phyloP scores from a whole-genome alignment of 2,888 invertebrate species.

The Alloplasta piceator region DNA sequence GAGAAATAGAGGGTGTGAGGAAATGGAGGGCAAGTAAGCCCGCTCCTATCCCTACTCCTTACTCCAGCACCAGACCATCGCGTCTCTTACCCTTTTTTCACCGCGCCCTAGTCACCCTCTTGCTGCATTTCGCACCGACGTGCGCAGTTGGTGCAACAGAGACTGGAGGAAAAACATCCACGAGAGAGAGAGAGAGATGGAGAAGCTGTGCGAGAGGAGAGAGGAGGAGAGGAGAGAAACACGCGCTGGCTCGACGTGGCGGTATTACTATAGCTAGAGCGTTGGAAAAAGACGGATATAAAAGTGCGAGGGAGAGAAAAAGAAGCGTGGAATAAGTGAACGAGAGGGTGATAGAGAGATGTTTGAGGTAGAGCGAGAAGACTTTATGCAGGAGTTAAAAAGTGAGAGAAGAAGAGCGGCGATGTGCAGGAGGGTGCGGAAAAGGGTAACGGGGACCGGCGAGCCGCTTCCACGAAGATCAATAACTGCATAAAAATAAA shows the following conservation, averaged over 20 bases:
- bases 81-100: constrained; percentile 46
- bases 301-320: constrained; percentile 36
- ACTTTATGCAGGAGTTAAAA: constrained; percentile 23
- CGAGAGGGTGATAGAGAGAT: constrained; percentile 57
- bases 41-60: constrained; percentile 9
- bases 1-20: constrained; percentile 28
- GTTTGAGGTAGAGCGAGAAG: constrained; percentile 22
- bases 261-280: constrained; percentile 12
- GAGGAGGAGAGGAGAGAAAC: constrained; percentile 27
- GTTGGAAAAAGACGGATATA: constrained; percentile 49
- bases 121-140: constrained; percentile 60
- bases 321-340: constrained; percentile 31
- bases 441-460: constrained; percentile 68
- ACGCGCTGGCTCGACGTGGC: constrained; percentile 7
- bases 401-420: constrained; percentile 34
- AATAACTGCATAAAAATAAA: constrained; percentile 84
- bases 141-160: constrained; percentile 65
- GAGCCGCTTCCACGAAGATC: constrained; percentile 81
- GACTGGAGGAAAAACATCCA: constrained; percentile 46
- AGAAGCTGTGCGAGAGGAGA: constrained; percentile 1
- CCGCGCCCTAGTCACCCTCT: constrained; percentile 62
- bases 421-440: constrained; percentile 72
- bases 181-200: constrained; percentile 25
- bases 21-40: constrained; percentile 1
- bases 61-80: neutral